A percentile compares a stretch with the other conserved stretches of the same genome.
Conservation (phyloP, 2,113 vertebrate species). For the Rhabdornis inornatus region DNA sequence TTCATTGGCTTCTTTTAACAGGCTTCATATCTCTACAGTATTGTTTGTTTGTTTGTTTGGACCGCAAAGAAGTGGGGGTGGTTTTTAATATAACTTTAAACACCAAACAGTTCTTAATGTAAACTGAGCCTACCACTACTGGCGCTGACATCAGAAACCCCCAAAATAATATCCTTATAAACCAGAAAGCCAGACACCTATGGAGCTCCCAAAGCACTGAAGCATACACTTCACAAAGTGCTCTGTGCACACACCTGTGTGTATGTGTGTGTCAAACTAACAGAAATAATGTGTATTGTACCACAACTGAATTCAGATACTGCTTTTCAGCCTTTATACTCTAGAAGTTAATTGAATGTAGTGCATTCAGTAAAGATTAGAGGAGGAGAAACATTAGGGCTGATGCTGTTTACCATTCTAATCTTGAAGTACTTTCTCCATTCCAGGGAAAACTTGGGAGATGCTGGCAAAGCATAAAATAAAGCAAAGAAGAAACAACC, state of each 20-base stretch:
- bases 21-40: slow-evolving; percentile 34
- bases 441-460: background rate
- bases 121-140: background rate
- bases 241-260: background rate
- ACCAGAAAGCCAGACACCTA: background rate
- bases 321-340: background rate
- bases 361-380: background rate
- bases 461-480: background rate
- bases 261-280: background rate
- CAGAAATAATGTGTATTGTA: background rate
- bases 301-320: background rate
- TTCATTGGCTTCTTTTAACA: slow-evolving; percentile 52
- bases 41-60: slow-evolving; percentile 29
- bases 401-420: background rate
- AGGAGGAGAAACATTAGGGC: background rate
- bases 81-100: background rate
- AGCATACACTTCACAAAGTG: background rate
- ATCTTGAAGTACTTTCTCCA: background rate
- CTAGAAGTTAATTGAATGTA: background rate
- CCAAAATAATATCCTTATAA: background rate
- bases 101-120: background rate
- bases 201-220: background rate
- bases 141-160: background rate
- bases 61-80: slow-evolving; percentile 40
- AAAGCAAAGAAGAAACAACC: background rate